These are phyloP conservation scores for Pocota personata DNA, from an alignment of 2,888 invertebrate genomes.

Conservation along the genomic window DNA sequence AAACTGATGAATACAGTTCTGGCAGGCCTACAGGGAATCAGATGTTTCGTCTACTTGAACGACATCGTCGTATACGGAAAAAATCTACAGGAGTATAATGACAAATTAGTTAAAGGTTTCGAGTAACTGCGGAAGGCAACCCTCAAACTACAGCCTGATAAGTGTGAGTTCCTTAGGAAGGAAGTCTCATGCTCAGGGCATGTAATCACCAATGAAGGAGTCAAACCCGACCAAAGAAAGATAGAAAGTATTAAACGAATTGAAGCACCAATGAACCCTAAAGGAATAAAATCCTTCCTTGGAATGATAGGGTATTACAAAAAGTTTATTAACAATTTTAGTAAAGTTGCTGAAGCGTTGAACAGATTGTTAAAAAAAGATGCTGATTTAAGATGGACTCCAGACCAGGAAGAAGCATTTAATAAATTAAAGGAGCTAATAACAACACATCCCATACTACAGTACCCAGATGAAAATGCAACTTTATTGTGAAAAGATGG, in stretches of 20 bases:
- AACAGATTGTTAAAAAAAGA: not conserved
- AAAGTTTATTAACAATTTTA: not conserved
- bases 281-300: not conserved
- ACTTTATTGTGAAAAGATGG: slow-evolving; percentile 9
- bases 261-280: not conserved
- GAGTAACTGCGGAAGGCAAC: not conserved
- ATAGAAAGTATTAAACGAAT: not conserved
- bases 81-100: slow-evolving; percentile 28
- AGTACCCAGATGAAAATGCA: not conserved
- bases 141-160: not conserved
- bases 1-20: slow-evolving; percentile 75
- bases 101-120: not conserved
- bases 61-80: slow-evolving; percentile 77
- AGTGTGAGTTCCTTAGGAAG: not conserved
- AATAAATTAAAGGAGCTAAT: not conserved
- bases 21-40: slow-evolving; percentile 69
- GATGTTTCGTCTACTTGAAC: slow-evolving; percentile 77
- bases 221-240: too few species aligned
- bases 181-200: not conserved
- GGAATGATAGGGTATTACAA: not conserved
- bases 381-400: not conserved
- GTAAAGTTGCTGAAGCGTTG: not conserved
- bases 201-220: not conserved
- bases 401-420: not conserved
- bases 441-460: not conserved